Base-by-base conservation (phyloP, 2,888 invertebrate genomes). In the Plemyria rubiginata region DNA sequence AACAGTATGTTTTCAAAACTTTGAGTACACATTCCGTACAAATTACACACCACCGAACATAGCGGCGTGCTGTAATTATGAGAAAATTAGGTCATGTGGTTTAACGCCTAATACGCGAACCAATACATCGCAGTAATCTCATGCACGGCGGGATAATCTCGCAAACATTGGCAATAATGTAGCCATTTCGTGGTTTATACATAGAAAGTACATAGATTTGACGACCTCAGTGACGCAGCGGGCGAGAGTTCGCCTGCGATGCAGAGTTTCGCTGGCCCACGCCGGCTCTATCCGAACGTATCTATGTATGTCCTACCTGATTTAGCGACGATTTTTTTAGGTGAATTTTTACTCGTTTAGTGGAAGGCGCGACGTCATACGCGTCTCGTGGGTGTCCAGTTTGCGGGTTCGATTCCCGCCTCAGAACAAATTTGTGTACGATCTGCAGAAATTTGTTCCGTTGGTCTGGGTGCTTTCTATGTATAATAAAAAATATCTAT, bases 331-430 rank as follows among this genome's bases (percentile, higher is more conserved):
- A 83, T 85, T 88, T 88, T 86, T 88, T 89, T 89, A 88, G 88
- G 88, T 84, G 86, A 88, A 89, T 90, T 89, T 89, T 88, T 87
- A 88, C 87, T 88, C 85, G 87, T 87, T 84, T 87, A 88, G 88
- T 83, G 86, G 80, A 81, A 71, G 81, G 77, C 78, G 80, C 96
- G 95, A 65, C 74, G 87, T 90, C 65, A 94, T 54, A 52, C 68
- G 77, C 80, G 84, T 77, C 75, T 78, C 81, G 83, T 81, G 85
- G 82, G 82, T 82, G 87, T 86, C 86, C 88, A 84, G 85, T 82
- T 84, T 86, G n/a, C n/a, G n/a, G n/a, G n/a, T n/a, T n/a, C n/a
- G n/a, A n/a, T n/a, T n/a, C n/a, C n/a, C n/a, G n/a, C n/a, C n/a
- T n/a, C n/a, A n/a, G n/a, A n/a, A n/a, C n/a, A n/a, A n/a, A n/a